Percentiles rank a stretch among this genome's conserved stretches.
Conservation (phyloP, 2,888 invertebrate genomes). For the Drosophila tanythrix region DNA sequence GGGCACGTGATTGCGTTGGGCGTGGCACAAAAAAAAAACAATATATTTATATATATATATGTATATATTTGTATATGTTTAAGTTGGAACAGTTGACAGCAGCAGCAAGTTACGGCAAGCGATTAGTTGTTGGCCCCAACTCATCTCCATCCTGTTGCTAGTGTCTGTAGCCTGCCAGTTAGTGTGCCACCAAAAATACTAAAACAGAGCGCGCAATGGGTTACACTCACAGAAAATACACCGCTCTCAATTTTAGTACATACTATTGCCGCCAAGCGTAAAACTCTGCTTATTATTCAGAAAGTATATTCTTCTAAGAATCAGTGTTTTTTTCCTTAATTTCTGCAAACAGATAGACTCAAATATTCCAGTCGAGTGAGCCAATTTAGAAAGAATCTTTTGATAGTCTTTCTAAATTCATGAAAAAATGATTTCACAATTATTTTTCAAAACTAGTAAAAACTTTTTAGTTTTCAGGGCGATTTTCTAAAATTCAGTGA, state of each 20-base stretch:
- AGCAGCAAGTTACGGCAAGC: slow-evolving; percentile 35
- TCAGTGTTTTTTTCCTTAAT: neutral
- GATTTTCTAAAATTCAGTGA: neutral
- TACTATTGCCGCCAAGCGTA: no score
- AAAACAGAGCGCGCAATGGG: neutral
- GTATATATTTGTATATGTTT: neutral
- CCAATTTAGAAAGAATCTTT: neutral
- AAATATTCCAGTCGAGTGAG: neutral
- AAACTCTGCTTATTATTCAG: neutral
- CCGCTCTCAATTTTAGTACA: neutral
- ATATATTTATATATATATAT: slow-evolving; percentile 24
- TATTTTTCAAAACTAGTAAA: neutral
- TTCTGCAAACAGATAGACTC: neutral
- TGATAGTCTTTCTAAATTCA: neutral
- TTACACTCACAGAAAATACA: neutral
- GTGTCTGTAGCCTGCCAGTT: slow-evolving; percentile 4
- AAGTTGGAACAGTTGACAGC: slow-evolving; percentile 50
- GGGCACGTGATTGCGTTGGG: slow-evolving; percentile 74
- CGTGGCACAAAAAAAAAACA: slow-evolving; percentile 47
- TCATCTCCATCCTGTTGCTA: neutral
- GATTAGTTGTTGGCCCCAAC: slow-evolving; percentile 40
- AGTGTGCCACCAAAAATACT: slow-evolving; percentile 26
- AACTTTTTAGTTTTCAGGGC: neutral
- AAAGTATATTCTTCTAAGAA: neutral
- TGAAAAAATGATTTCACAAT: neutral